Conservation (phyloP, 2,113 vertebrate species). For the Vulpes lagopus region DNA sequence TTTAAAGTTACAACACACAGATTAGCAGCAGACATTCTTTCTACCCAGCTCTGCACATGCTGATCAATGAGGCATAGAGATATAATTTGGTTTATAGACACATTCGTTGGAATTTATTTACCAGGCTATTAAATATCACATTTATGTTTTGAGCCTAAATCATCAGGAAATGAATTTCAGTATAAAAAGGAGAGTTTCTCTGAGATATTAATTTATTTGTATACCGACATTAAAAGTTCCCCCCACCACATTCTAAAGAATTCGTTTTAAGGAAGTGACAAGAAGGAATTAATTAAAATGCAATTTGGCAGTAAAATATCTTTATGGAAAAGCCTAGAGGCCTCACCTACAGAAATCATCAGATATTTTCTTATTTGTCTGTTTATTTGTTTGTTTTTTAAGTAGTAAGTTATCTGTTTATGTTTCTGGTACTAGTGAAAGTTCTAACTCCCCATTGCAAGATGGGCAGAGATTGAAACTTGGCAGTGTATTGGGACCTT, state of each 20-base stretch:
- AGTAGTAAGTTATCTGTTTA: neutral
- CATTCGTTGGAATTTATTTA: conserved; percentile 56
- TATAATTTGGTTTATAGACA: conserved; percentile 67
- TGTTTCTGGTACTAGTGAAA: neutral
- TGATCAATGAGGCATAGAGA: conserved; percentile 67
- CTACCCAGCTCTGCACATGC: conserved; percentile 28
- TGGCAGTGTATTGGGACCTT: neutral
- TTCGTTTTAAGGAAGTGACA: conserved; percentile 26
- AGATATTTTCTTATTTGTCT: neutral
- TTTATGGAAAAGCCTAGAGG: neutral
- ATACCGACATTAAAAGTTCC: conserved; percentile 19
- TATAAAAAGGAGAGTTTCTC: neutral
- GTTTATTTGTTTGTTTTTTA: neutral
- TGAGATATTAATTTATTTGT: conserved; percentile 45
- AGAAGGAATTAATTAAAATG: conserved; percentile 49
- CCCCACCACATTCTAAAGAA: neutral
- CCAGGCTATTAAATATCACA: conserved; percentile 23
- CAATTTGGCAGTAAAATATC: conserved; percentile 44
- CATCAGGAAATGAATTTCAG: conserved; percentile 46
- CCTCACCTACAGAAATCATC: neutral
- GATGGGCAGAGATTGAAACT: neutral
- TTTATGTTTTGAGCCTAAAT: conserved; percentile 40
- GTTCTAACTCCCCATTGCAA: neutral
- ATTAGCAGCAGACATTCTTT: conserved; percentile 46
- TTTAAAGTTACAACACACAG: conserved; percentile 49